Evolutionary conservation across 2,113 vertebrate species (phyloP).

Genomic region (Rattus norvegicus): GRCr8 NC_086027.1:100470501-100471000

Average conservation of each 20-base stretch:
- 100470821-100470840: background rate
- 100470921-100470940: background rate
- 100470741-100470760: conserved; percentile 50
- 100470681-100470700: background rate
- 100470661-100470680: background rate
- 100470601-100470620: background rate
- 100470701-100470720: background rate
- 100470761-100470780: background rate
- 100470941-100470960: background rate
- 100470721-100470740: conserved; percentile 47
- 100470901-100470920: background rate
- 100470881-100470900: background rate
- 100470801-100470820: background rate
- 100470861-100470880: background rate
- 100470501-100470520: fast-evolving
- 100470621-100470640: background rate
- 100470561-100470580: background rate
- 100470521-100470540: fast-evolving
- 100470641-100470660: background rate
- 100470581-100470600: background rate
- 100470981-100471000: background rate
- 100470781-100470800: background rate
- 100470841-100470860: background rate
- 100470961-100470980: background rate
- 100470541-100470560: background rate